A percentile compares a stretch with the other conserved stretches of the same genome.
Evolutionary conservation across 2,797 vertebrate species (phyloP).

Genomic region (Thunnus albacares): DNA sequence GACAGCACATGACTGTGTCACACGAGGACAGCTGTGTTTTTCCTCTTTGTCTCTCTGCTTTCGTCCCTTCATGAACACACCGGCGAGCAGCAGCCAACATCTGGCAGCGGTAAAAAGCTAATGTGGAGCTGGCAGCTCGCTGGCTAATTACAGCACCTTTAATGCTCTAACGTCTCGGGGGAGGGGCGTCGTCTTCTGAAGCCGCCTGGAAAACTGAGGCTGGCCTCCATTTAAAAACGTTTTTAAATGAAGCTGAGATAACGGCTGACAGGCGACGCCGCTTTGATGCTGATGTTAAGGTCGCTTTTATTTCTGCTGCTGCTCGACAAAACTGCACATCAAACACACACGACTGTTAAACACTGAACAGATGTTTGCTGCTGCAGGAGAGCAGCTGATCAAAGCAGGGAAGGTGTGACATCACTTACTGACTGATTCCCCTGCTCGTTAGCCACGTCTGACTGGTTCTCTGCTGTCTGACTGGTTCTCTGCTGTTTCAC

Average conservation of each 20-base stretch:
- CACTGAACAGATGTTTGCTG: conserved; percentile 1
- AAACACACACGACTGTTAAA: conserved; percentile 11
- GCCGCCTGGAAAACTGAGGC: conserved; percentile 2
- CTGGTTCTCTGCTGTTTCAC: too few species aligned
- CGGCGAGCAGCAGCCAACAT: conserved; percentile 15
- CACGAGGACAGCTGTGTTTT: conserved; percentile 63
- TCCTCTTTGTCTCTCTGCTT: not conserved
- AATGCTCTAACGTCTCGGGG: conserved; percentile 5
- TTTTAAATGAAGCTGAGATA: conserved; percentile 7
- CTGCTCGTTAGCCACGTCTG: too few species aligned
- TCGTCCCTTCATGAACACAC: not conserved
- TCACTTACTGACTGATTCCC: too few species aligned
- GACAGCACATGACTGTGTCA: conserved; percentile 78
- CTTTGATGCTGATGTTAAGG: conserved; percentile 29
- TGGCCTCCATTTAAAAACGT: conserved; percentile 42
- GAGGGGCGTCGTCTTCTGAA: conserved; percentile 39
- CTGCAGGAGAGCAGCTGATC: not conserved
- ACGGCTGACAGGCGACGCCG: not conserved
- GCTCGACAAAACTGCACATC: conserved; percentile 1
- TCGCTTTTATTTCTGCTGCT: conserved; percentile 30
- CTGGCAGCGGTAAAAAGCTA: conserved; percentile 23
- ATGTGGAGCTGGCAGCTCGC: conserved; percentile 20
- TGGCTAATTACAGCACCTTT: conserved; percentile 26
- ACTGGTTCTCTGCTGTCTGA: too few species aligned
- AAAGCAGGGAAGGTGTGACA: conserved; percentile 22